Base-by-base conservation (phyloP, 1,140 invertebrate genomes). In the Eriosoma lanigerum region DNA sequence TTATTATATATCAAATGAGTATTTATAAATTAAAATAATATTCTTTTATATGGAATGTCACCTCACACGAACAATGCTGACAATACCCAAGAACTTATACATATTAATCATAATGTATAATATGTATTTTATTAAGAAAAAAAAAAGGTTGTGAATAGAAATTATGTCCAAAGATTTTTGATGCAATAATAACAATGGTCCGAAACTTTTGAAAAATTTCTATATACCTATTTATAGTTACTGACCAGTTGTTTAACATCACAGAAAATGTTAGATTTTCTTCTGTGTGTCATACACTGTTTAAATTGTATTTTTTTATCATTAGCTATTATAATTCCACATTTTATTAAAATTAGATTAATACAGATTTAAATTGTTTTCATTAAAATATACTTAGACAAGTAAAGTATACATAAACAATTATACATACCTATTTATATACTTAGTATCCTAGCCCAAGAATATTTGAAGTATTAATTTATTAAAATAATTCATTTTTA, bases 1-100 rank as follows among this genome's bases (percentile, higher is more conserved):
- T n/a, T 66, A 21, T 32, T n/a, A 29, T 73, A 54, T 73, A 73
- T 26, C 52, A 58, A n/a, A 76, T 44, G 72, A 76, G 72, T 52
- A 76, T 76, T 76, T 76, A 24, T 76, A 56, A 58, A 1, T 73
- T 54, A 62, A 24, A 15, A 62, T 62, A 62, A 38, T 38, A 38
- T 4, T 38, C 8, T 62, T 50, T 50, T 38, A 17, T 15, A 17
- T 17, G 17, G 29, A 19, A 8, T 15, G 8, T 38, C 17, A 29
- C 29, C 2, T 4, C 5, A 38, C 17, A 17, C 26, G 12, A 24
- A n/a, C n/a, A n/a, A n/a, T n/a, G n/a, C n/a, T 32, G 6, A 19
- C 6, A 10, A 38, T 29, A 8, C 13, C 8, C 60, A 17, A 2
- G 17, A 26, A 32, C 17, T 62, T 32, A 62, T 13, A 15, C 12